A percentile compares a stretch with the other conserved stretches of the same genome.
These are phyloP conservation scores for Phymatocera aterrima DNA, from an alignment of 2,888 invertebrate species.

Conservation along the genomic window DNA sequence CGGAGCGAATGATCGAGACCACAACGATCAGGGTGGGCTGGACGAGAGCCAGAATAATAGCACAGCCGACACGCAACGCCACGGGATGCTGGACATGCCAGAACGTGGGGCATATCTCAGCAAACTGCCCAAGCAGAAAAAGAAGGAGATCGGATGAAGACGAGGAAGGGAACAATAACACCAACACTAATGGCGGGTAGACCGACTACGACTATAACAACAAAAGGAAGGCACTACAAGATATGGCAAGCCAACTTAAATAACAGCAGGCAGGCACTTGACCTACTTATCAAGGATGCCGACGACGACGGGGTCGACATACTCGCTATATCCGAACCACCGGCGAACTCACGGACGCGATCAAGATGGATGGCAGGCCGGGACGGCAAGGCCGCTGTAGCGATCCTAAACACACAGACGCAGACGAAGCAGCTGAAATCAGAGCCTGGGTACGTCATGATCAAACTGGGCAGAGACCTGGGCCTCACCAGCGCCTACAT, in stretches of 20 bases:
- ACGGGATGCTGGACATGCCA: too few species aligned
- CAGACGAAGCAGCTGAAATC: neutral
- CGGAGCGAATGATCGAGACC: neutral
- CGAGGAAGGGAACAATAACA: neutral
- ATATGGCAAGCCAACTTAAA: neutral
- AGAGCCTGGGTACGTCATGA: neutral
- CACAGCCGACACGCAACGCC: too few species aligned
- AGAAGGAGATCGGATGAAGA: too few species aligned
- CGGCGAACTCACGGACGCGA: neutral
- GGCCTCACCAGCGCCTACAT: neutral
- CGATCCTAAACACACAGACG: neutral
- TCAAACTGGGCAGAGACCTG: neutral
- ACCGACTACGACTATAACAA: neutral
- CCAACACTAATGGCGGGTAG: neutral
- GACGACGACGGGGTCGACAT: neutral
- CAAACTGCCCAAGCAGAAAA: too few species aligned
- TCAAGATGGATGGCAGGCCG: neutral
- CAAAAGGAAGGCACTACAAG: too few species aligned
- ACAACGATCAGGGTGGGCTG: neutral
- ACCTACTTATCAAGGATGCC: neutral
- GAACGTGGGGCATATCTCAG: too few species aligned
- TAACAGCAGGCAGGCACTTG: neutral
- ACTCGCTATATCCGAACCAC: neutral
- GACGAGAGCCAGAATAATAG: neutral
- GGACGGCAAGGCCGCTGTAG: neutral